phyloP scores from a whole-genome alignment of 2,888 invertebrate genomes.

The Andrena camellia region DNA sequence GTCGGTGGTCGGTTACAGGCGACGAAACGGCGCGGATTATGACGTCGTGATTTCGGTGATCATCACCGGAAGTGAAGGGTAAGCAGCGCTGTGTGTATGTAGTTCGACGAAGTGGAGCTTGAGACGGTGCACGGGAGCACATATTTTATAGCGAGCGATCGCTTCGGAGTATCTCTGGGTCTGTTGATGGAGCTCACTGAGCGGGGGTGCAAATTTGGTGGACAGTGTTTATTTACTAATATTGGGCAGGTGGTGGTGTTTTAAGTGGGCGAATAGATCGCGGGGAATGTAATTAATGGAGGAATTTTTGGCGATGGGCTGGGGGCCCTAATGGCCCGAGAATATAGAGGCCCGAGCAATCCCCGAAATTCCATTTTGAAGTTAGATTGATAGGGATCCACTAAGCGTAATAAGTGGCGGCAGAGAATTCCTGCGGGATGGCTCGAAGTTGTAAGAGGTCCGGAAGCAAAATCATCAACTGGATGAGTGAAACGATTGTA shows the following conservation, averaged over 20 bases:
- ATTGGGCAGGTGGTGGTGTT: no score
- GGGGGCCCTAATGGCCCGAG: conserved; percentile 2
- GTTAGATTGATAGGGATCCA: conserved; percentile 61
- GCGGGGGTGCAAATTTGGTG: no score
- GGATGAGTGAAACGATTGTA: conserved; percentile 66
- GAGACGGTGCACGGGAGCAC: no score
- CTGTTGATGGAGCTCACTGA: no score
- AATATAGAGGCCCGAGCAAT: conserved; percentile 11
- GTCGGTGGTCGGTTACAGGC: not conserved
- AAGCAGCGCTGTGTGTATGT: not conserved
- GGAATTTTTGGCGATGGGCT: conserved; percentile 13
- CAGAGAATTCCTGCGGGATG: conserved; percentile 57
- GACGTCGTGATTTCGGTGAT: conserved; percentile 3
- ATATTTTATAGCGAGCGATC: no score
- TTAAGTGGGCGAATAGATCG: no score
- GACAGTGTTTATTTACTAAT: no score
- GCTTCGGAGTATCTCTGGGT: no score
- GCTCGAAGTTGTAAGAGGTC: conserved; percentile 63
- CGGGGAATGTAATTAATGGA: not conserved
- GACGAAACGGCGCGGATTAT: not conserved
- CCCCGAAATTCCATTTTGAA: conserved; percentile 59
- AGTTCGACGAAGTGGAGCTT: no score
- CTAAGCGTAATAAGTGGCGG: conserved; percentile 57
- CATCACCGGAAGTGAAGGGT: not conserved
- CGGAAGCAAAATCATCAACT: conserved; percentile 59